Conservation (phyloP, 2,888 invertebrate species). For the Eristalis tenax region DNA sequence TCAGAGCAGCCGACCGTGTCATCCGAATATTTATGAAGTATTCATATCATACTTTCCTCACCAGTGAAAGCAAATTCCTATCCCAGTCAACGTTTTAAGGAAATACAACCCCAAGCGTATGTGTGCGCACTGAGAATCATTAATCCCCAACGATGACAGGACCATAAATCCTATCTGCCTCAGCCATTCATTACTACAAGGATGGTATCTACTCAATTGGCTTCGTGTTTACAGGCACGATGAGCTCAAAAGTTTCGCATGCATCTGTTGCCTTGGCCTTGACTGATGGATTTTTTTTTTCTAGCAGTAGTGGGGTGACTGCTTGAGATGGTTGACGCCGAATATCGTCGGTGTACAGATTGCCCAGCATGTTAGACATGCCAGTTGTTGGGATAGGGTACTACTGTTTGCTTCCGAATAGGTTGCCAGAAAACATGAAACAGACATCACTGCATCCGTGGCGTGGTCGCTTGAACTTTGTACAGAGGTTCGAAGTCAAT, state of each 20-base stretch:
- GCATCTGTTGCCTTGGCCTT: not conserved
- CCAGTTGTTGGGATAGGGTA: not conserved
- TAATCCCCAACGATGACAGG: slow-evolving; percentile 25
- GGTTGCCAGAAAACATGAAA: not conserved
- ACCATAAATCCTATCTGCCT: slow-evolving; percentile 20
- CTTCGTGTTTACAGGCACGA: not conserved
- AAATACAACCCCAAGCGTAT: not conserved
- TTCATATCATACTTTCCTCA: not conserved
- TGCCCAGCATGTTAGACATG: not conserved
- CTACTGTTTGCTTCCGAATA: not conserved
- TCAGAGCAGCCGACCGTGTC: not conserved
- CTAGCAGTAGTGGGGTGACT: not conserved
- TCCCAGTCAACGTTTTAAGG: slow-evolving; percentile 23
- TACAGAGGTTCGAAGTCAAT: not conserved
- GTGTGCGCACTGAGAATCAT: slow-evolving; percentile 4
- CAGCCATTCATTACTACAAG: slow-evolving; percentile 11
- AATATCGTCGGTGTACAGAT: not conserved
- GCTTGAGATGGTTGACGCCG: not conserved
- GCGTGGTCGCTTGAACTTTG: not conserved
- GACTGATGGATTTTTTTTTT: not conserved
- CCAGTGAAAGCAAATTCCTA: not conserved
- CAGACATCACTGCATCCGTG: not conserved
- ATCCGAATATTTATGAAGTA: slow-evolving; percentile 10
- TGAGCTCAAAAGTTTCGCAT: slow-evolving; percentile 14
- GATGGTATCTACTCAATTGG: slow-evolving; percentile 18